Base-by-base conservation (phyloP, 1,140 invertebrate species). In the Phenacoccus solenopsis region DNA sequence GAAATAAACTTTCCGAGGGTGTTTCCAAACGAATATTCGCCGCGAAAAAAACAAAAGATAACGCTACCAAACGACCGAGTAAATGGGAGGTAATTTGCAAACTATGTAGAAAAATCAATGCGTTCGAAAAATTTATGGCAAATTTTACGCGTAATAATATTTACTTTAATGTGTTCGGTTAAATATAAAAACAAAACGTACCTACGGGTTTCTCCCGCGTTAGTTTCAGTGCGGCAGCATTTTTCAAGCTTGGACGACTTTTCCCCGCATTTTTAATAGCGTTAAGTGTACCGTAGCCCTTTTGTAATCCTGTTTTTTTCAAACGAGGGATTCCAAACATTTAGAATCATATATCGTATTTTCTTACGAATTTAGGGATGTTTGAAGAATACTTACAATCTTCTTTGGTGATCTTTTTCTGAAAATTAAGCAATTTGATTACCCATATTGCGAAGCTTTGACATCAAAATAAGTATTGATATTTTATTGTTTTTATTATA, bases 111-210 rank as follows among this genome's bases (percentile, higher is more conserved):
- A 64, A 64, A 64, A 64, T 64, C 59, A 27, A 64, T 27, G 59
- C 25, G 25, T 64, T 64, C 25, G 22, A 13, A 20, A 20, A 27
- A 64, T 64, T 64, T 64, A 64, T 64, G 59, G 22, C 22, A 64
- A 64, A 64, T 64, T 64, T 64, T 64, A 64, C 59, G 59, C 59
- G 20, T 64, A 64, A 64, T 64, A 64, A 64, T 64, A 64, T 64
- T 64, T 64, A 64, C 59, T 64, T 64, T 64, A 64, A 64, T 64
- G 59, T 27, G 21, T 64, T 64, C 25, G 21, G 59, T 25, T 24
- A 64, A 22, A 22, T 20, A 59, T 20, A 59, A 64, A 27, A 64
- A 64, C 21, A 64, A 64, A 64, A 27, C 59, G 59, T 64, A 64
- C 12, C 12, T 49, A 32, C 30, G 13, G 30, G 30, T 5, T 59